These are phyloP conservation scores for Bombylius discolor DNA, from an alignment of 2,888 invertebrate species.

Conservation along the genomic window DNA sequence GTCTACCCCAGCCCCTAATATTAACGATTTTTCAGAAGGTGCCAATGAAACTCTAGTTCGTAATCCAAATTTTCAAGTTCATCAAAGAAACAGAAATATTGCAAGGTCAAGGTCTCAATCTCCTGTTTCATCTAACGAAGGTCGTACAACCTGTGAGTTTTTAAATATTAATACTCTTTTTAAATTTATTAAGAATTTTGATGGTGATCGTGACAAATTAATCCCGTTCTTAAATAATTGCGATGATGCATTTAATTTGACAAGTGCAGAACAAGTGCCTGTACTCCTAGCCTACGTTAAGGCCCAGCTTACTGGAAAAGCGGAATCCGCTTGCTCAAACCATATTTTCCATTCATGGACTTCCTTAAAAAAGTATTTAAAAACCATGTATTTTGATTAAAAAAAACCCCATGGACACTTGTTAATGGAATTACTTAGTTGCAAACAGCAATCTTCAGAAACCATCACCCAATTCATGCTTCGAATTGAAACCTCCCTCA, in stretches of 20 bases:
- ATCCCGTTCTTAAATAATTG: not conserved
- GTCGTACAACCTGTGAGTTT: too few species aligned
- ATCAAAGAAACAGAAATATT: too few species aligned
- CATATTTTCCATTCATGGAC: constrained; percentile 1
- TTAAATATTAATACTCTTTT: too few species aligned
- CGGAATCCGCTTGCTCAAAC: constrained; percentile 4
- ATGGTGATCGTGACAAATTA: not conserved
- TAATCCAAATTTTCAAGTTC: too few species aligned
- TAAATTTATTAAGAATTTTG: too few species aligned
- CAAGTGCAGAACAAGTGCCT: not conserved
- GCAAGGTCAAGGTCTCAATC: too few species aligned
- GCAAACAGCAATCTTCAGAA: constrained; percentile 2
- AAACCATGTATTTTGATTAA: constrained; percentile 4
- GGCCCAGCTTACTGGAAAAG: constrained; percentile 7
- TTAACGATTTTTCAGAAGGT: too few species aligned
- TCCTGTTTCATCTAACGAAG: too few species aligned
- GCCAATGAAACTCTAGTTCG: too few species aligned
- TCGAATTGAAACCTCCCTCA: constrained; percentile 1
- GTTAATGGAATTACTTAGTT: constrained; percentile 2
- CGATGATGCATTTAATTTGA: not conserved
- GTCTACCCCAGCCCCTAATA: too few species aligned
- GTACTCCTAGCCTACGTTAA: constrained; percentile 1
- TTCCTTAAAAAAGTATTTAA: constrained; percentile 3
- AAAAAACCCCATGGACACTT: constrained; percentile 5
- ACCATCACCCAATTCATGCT: constrained; percentile 3